These are phyloP conservation scores for Sarcophaga subvicina DNA, from an alignment of 2,888 invertebrate species.

Conservation along the genomic window DNA sequence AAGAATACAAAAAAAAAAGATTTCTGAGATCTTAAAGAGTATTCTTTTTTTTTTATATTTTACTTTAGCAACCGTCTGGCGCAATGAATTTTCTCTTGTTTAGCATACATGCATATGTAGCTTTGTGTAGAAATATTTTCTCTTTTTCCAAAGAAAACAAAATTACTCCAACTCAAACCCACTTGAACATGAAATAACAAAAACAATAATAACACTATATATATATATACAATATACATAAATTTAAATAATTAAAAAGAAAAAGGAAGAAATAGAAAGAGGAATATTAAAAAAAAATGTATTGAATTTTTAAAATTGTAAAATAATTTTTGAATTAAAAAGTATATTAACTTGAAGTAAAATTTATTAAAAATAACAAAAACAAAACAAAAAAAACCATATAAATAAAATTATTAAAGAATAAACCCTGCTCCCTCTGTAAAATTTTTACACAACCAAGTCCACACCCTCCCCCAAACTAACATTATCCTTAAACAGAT, in stretches of 20 bases:
- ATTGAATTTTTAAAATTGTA: not conserved
- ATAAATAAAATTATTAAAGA: too few relatives aligned
- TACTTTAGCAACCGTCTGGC: too few relatives aligned
- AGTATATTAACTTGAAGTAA: not conserved
- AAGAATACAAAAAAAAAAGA: too few relatives aligned
- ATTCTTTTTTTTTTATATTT: too few relatives aligned
- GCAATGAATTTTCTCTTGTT: too few relatives aligned
- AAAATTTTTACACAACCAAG: slow-evolving; percentile 43
- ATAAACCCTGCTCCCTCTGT: not conserved
- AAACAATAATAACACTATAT: slow-evolving; percentile 55
- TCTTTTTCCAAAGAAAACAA: slow-evolving; percentile 3
- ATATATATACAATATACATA: slow-evolving; percentile 23
- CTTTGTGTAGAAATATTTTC: too few relatives aligned
- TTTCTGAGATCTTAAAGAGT: too few relatives aligned
- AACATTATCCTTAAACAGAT: not conserved
- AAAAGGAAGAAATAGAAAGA: not conserved
- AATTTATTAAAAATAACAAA: not conserved
- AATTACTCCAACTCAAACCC: slow-evolving; percentile 62
- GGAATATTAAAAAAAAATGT: not conserved
- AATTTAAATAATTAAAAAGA: slow-evolving; percentile 21
- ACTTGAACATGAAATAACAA: slow-evolving; percentile 63
- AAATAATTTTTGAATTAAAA: slow-evolving; percentile 5
- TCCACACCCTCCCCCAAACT: too few relatives aligned
- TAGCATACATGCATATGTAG: too few relatives aligned
- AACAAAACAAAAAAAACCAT: slow-evolving; percentile 12